Conservation (phyloP, 2,888 invertebrate genomes). For the Sympetrum striolatum region DNA sequence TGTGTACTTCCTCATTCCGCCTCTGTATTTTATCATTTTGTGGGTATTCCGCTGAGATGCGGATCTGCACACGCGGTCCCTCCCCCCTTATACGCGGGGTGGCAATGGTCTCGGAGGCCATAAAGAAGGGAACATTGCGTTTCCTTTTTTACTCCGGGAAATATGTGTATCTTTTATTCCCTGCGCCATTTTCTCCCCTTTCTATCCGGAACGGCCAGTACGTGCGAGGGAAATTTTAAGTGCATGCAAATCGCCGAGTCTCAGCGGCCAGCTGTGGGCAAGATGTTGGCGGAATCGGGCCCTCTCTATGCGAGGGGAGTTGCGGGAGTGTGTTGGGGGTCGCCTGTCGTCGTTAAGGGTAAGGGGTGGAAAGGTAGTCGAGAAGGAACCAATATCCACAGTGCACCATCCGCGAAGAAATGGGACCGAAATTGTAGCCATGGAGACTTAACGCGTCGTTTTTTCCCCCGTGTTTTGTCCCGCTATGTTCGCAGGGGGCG, state of each 20-base stretch:
- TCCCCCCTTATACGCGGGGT: not conserved
- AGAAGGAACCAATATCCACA: not conserved
- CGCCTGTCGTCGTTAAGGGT: conserved; percentile 21
- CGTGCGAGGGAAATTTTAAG: conserved; percentile 24
- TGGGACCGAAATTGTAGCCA: not conserved
- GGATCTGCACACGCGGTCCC: not conserved
- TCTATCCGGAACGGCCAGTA: conserved; percentile 8
- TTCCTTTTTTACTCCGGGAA: not conserved
- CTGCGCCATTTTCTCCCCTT: not conserved
- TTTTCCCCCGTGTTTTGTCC: not conserved
- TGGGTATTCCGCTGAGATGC: not conserved
- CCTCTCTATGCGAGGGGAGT: not conserved
- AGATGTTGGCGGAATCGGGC: not conserved
- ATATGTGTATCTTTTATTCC: conserved; percentile 20
- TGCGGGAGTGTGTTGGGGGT: not conserved
- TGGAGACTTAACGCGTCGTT: not conserved
- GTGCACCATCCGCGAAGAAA: not conserved
- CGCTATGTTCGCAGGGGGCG: not conserved
- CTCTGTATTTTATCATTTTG: not conserved
- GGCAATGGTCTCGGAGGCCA: not conserved
- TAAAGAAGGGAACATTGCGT: not conserved
- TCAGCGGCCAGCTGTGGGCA: conserved; percentile 39
- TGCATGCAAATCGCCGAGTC: conserved; percentile 37
- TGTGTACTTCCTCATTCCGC: not conserved
- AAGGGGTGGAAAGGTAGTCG: not conserved